phyloP scores from a whole-genome alignment of 2,113 vertebrate species.

The Aphyosemion australe region DNA sequence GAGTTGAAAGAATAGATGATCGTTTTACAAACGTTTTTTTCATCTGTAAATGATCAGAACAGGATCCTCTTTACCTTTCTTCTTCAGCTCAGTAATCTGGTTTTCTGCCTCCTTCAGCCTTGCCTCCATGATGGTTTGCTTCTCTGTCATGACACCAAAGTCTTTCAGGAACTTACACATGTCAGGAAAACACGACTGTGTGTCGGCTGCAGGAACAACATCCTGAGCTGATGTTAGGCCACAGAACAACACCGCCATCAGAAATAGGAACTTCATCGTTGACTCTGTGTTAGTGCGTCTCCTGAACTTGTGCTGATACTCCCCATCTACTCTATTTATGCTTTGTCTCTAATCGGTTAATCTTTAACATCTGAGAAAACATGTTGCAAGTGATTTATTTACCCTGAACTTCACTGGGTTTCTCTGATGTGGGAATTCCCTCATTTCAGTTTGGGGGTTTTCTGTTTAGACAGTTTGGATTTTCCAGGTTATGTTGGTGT shows the following conservation, averaged over 20 bases:
- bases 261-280: neutral
- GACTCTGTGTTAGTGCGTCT: neutral
- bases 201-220: neutral
- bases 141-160: neutral
- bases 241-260: neutral
- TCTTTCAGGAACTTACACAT: neutral
- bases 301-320: neutral
- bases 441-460: too few relatives aligned
- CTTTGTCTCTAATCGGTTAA: neutral
- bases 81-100: neutral
- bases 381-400: neutral
- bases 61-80: neutral
- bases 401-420: neutral
- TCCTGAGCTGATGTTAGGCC: neutral
- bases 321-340: neutral
- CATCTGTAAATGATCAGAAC: neutral
- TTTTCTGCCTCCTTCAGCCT: neutral
- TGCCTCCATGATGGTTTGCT: neutral
- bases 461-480: too few relatives aligned
- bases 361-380: neutral
- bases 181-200: neutral
- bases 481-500: too few relatives aligned
- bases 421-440: too few relatives aligned
- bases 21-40: neutral
- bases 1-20: neutral